phyloP scores from a whole-genome alignment of 2,797 vertebrate genomes.

The Gymnothorax javanicus region DNA sequence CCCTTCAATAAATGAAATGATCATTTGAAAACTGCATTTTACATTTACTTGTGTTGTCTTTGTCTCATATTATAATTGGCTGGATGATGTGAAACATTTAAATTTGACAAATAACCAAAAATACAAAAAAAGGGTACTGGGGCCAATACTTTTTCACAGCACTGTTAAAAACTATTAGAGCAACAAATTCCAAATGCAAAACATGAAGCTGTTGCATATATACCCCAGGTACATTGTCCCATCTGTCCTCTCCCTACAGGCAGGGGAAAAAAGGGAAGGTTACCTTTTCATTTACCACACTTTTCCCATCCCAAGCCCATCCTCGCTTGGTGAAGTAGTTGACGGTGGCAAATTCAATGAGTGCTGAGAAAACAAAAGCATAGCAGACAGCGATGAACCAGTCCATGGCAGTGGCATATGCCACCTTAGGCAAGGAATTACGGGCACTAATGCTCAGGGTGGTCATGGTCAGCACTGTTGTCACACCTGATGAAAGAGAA shows the following conservation, averaged over 20 bases:
- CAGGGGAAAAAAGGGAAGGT: slow-evolving; percentile 23
- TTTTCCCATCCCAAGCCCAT: slow-evolving; percentile 99
- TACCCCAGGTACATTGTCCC: neutral
- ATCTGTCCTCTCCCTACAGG: neutral
- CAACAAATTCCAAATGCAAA: neutral
- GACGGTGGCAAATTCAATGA: slow-evolving; percentile 98
- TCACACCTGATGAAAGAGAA: slow-evolving; percentile 80
- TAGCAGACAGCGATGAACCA: slow-evolving; percentile 99
- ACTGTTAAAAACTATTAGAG: neutral
- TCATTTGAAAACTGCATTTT: too few species aligned
- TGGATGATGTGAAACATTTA: too few species aligned
- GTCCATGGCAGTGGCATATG: slow-evolving; percentile 98
- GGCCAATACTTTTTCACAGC: too few species aligned
- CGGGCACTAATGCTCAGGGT: slow-evolving; percentile 96
- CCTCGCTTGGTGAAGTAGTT: slow-evolving; percentile 99
- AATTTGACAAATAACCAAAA: too few species aligned
- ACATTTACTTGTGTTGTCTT: too few species aligned
- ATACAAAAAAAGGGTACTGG: too few species aligned
- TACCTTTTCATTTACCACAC: slow-evolving; percentile 96
- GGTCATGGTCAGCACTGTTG: slow-evolving; percentile 97
- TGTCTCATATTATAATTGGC: too few species aligned
- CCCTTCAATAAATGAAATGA: too few species aligned
- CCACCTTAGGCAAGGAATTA: slow-evolving; percentile 98
- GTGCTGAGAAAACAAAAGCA: slow-evolving; percentile 95
- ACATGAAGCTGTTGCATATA: neutral